Base-by-base conservation (phyloP, 1,140 invertebrate species). In the Cherax quadricarinatus region DNA sequence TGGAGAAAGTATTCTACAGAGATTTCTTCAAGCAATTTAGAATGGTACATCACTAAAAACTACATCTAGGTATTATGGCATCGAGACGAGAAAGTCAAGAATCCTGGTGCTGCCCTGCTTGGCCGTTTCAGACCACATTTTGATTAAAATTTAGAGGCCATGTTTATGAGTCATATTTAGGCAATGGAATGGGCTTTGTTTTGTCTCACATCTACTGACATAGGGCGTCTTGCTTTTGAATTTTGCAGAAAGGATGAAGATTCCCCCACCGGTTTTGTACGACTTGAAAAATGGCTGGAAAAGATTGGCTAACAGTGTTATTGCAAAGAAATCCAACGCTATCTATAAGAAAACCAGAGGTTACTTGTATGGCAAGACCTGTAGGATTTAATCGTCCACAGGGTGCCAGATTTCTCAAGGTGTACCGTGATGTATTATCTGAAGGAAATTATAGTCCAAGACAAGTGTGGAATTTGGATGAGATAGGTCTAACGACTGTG, bases 311-410 rank as follows among this genome's bases (percentile, higher is more conserved):
- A 66, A 60, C n/a, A 24, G 51, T 2, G 7, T 57, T 85, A 62
- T 62, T 85, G 9, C 21, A 85, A 66, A 41, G 30, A 41, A 41
- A 41, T 41, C 30, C 30, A 41, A 41, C 30, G 30, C 30, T 41
- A 41, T 41, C 66, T 78, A 88, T 57, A 0, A 88, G 86, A 73
- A 88, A 88, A 78, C 86, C 41, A 51, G 70, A 78, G 86, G 70
- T 41, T 21, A 78, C 73, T 49, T 78, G 73, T 53, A 78, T 88
- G 73, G 16, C 70, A 51, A n/a, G 62, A 78, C 9, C 73, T 14
- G 48, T 78, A n/a, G 86, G 86, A 78, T 88, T 88, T 88, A 88
- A 88, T 88, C 86, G 73, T 79, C 86, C 86, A 3, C 86, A 88
- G 86, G 86, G 78, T 78, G 18, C 62, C 21, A 48, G n/a, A 88